A percentile compares a stretch with the other conserved stretches of the same genome.
Conservation (phyloP, 2,113 vertebrate species). For the Tricholaema leucomelas region DNA sequence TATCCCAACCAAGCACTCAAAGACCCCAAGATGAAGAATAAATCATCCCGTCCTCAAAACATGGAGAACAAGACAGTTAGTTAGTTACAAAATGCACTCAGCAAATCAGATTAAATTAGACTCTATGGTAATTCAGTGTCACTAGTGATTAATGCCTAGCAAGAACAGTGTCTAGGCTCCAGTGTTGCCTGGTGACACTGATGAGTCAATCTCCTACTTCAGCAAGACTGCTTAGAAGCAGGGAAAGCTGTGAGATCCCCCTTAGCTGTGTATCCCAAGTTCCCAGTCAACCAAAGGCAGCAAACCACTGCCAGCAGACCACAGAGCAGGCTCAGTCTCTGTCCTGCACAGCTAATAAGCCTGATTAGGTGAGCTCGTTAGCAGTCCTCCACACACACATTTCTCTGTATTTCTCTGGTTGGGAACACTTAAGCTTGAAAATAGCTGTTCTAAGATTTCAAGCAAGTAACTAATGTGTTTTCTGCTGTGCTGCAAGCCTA, state of each 20-base stretch:
- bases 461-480: neutral
- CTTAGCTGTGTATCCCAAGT: neutral
- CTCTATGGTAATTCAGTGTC: neutral
- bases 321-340: too few relatives aligned
- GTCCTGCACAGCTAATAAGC: neutral
- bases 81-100: neutral
- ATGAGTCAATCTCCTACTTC: neutral
- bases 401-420: neutral
- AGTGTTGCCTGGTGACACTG: neutral
- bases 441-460: neutral
- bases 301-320: neutral
- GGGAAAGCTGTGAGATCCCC: neutral
- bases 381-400: neutral
- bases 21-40: neutral
- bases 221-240: neutral
- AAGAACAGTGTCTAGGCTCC: neutral
- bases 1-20: neutral
- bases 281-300: neutral
- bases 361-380: neutral
- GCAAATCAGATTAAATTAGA: neutral
- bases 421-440: neutral
- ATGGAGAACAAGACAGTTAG: neutral
- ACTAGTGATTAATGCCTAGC: neutral
- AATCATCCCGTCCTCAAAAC: neutral
- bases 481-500: neutral